Evolutionary conservation across 2,888 invertebrate genomes (phyloP).

Genomic region (Sussaba pulchella): DNA sequence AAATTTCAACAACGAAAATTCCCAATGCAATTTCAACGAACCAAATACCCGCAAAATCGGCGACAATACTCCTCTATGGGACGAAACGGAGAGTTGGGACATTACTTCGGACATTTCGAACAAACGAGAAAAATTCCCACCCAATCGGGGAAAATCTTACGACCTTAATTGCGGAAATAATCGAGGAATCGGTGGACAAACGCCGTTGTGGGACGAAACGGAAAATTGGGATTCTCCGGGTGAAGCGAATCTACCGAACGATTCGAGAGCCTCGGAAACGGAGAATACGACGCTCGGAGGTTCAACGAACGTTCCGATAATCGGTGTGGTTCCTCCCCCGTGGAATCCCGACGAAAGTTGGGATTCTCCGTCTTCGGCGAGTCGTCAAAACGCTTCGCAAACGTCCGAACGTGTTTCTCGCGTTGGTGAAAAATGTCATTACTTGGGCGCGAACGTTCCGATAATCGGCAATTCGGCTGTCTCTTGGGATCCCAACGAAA

Average conservation of each 20-base stretch:
- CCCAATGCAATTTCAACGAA: background rate
- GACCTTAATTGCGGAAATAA: background rate
- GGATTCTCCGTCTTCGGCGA: background rate
- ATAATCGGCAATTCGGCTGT: background rate
- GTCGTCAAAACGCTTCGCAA: background rate
- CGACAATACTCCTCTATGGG: constrained; percentile 48
- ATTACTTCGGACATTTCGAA: background rate
- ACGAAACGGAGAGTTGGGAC: constrained; percentile 38
- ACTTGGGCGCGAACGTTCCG: too few species aligned
- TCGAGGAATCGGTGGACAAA: constrained; percentile 5
- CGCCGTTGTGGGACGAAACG: constrained; percentile 52
- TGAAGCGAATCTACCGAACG: background rate
- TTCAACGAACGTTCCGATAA: background rate
- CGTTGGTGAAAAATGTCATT: too few species aligned
- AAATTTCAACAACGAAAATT: constrained; percentile 1
- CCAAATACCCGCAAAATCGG: background rate
- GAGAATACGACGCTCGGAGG: background rate
- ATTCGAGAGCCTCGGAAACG: background rate
- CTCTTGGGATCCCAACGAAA: background rate
- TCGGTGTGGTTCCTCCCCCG: background rate
- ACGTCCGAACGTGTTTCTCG: background rate
- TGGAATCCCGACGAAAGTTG: constrained; percentile 22
- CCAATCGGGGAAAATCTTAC: too few species aligned
- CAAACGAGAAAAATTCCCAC: background rate
- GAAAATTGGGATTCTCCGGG: constrained; percentile 33